These are phyloP conservation scores for Bugula neritina DNA, from an alignment of 2,888 invertebrate genomes.

Conservation along the genomic window DNA sequence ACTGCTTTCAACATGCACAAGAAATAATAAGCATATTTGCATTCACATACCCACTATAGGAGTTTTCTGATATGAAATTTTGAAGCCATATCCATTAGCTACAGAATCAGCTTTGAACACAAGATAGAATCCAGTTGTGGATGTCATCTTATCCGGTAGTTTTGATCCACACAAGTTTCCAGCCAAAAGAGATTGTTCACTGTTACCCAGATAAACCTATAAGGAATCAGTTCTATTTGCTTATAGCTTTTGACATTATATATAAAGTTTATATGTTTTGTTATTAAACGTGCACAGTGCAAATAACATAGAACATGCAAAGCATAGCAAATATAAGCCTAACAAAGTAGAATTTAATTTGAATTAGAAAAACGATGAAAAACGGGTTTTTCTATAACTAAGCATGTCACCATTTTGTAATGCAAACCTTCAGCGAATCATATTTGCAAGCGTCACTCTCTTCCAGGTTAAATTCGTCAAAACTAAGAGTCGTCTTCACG, in stretches of 20 bases:
- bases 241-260: too few relatives aligned
- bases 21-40: not conserved
- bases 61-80: not conserved
- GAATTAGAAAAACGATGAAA: too few relatives aligned
- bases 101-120: slow-evolving; percentile 20
- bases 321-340: too few relatives aligned
- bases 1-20: too few relatives aligned
- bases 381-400: too few relatives aligned
- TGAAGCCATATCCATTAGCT: slow-evolving; percentile 22
- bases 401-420: too few relatives aligned
- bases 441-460: slow-evolving; percentile 13
- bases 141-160: not conserved
- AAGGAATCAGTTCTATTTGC: too few relatives aligned
- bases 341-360: too few relatives aligned
- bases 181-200: slow-evolving; percentile 4
- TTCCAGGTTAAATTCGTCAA: slow-evolving; percentile 16
- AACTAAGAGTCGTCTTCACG: not conserved
- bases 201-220: slow-evolving; percentile 13
- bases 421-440: slow-evolving; percentile 21
- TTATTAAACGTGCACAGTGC: too few relatives aligned
- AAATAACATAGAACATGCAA: too few relatives aligned
- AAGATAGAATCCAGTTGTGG: slow-evolving; percentile 1
- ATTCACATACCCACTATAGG: not conserved
- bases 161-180: slow-evolving; percentile 6
- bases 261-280: too few relatives aligned